These are phyloP conservation scores for Temnothorax unifasciatus DNA, from an alignment of 2,888 invertebrate genomes.

Conservation along the genomic window DNA sequence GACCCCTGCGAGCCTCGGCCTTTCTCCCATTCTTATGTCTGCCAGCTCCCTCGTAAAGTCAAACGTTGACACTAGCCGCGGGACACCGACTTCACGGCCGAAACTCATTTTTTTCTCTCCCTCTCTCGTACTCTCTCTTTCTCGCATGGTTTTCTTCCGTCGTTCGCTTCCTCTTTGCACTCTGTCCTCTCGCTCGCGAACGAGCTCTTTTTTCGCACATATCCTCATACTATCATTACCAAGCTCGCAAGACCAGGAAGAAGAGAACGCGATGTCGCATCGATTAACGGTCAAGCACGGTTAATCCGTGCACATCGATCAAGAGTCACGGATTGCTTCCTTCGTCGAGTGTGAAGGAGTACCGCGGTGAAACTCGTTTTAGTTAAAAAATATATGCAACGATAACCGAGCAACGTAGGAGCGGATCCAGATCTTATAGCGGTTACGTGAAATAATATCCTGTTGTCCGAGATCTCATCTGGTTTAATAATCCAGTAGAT, in stretches of 20 bases:
- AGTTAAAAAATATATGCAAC: conserved; percentile 11
- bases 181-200: neutral
- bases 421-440: neutral
- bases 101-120: conserved; percentile 56
- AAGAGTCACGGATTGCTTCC: conserved; percentile 9
- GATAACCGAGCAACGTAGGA: neutral
- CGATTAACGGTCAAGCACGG: conserved; percentile 40
- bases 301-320: no score
- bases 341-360: neutral
- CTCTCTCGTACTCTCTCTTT: conserved; percentile 52
- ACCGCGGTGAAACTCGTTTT: neutral
- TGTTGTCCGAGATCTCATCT: conserved; percentile 25
- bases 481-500: conserved; percentile 22
- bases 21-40: conserved; percentile 79
- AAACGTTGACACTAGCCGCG: conserved; percentile 85
- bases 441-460: conserved; percentile 22
- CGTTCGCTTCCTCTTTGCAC: conserved; percentile 44
- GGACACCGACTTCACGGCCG: conserved; percentile 75
- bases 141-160: conserved; percentile 46
- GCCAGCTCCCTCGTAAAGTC: conserved; percentile 85
- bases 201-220: conserved; percentile 5
- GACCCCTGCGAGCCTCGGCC: conserved; percentile 81
- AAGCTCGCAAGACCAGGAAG: conserved; percentile 64
- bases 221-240: conserved; percentile 79
- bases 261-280: conserved; percentile 73